Conservation (phyloP, 2,797 vertebrate genomes). For the Lophotriccus pileatus region DNA sequence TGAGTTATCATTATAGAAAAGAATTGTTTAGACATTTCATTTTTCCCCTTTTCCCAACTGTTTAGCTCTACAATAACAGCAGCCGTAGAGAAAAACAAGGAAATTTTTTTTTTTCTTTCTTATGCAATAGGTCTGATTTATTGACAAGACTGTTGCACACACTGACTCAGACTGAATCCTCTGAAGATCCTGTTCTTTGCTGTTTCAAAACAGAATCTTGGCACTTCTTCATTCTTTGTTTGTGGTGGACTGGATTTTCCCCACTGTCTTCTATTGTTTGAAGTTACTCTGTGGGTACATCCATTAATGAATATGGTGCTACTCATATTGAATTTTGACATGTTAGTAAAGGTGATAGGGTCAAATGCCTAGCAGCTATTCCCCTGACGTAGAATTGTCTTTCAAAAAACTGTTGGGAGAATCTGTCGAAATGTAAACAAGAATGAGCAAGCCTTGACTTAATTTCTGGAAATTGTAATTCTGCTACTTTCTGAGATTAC, state of each 20-base stretch:
- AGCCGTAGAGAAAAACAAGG: constrained; percentile 44
- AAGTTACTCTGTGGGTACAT: not conserved
- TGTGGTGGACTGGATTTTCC: not conserved
- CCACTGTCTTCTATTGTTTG: not conserved
- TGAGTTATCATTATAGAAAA: constrained; percentile 26
- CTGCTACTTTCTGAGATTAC: not conserved
- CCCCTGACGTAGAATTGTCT: not conserved
- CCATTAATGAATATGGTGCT: not conserved
- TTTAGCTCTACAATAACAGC: constrained; percentile 25
- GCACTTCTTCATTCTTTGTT: constrained; percentile 46
- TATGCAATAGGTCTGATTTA: constrained; percentile 63
- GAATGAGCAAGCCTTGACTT: not conserved
- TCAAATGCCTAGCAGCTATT: not conserved
- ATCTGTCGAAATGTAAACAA: not conserved
- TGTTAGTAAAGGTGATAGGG: not conserved
- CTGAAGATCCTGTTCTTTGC: constrained; percentile 14
- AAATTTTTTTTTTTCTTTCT: constrained; percentile 53
- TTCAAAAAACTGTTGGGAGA: not conserved
- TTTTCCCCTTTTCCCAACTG: not conserved
- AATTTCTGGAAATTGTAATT: not conserved
- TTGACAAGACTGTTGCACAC: constrained; percentile 32
- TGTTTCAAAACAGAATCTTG: constrained; percentile 35
- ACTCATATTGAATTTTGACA: not conserved
- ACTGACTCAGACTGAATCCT: constrained; percentile 38
- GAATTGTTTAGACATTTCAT: constrained; percentile 13